Base-by-base conservation (phyloP, 1,140 invertebrate species). In the Bradynema listronoti region DNA sequence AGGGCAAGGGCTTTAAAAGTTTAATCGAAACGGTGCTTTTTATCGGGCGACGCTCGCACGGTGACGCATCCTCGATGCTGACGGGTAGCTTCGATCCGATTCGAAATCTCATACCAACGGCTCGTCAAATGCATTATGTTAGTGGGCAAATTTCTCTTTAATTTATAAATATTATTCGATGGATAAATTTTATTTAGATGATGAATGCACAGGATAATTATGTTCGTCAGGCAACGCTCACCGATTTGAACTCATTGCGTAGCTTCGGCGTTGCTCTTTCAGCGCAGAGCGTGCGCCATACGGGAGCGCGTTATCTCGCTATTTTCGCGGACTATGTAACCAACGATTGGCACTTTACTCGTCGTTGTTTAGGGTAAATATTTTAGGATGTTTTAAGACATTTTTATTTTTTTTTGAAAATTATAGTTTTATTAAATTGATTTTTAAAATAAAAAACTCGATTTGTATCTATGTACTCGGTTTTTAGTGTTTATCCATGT, bases 21-120 rank as follows among this genome's bases (percentile, higher is more conserved):
- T 51, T 69, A n/a, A 51, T 69, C 22, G 67, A 69, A 61, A 75
- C 67, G 5, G 72, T 73, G 14, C 43, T 69, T 14, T 69, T 73
- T 61, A 72, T 69, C 42, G 67, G 67, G 11, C 55, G 66, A 25
- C 57, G 67, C 54, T 69, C 66, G 27, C 63, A 71, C 49, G 60
- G 60, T 27, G 60, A 62, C 36, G 19, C 42, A 7, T 30, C 59
- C 33, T 42, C 30, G 9, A 36, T 63, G 47, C n/a, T n/a, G n/a
- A n/a, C n/a, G n/a, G n/a, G n/a, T n/a, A 61, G 45, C 30, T 62
- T 62, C 42, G 60, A 62, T 66, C 60, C 60, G 14, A 63, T 62
- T 6, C 60, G 60, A 43, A 62, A 62, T 62, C 33, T 62, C 27
- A 62, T 62, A 24, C 60, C 60, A 6, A 42, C n/a, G 34, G n/a